Conservation (phyloP, 2,797 vertebrate genomes). For the Ptychobarbus kaznakovi region DNA sequence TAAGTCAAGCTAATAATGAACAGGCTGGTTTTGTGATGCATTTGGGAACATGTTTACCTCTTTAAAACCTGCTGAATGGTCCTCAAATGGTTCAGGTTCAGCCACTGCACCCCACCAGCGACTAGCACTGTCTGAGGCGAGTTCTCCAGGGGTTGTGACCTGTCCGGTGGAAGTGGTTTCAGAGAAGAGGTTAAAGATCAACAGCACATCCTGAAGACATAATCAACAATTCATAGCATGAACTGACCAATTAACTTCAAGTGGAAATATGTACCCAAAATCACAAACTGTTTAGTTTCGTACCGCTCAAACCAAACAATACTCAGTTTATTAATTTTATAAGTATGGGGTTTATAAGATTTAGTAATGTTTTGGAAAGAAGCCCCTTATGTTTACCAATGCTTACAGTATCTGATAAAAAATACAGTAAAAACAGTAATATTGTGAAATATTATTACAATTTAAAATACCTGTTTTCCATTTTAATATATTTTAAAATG, state of each 20-base stretch:
- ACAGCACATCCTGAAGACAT: not conserved
- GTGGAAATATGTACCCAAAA: not conserved
- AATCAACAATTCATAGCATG: not conserved
- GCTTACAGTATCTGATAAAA: not conserved
- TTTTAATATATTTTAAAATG: not conserved
- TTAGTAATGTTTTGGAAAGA: not conserved
- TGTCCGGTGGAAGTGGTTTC: slow-evolving; percentile 64
- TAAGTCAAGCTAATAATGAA: not conserved
- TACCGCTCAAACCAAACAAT: not conserved
- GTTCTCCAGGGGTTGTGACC: slow-evolving; percentile 89
- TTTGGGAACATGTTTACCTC: slow-evolving; percentile 75
- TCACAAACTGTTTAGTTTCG: not conserved
- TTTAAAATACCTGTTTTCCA: not conserved
- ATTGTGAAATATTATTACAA: not conserved
- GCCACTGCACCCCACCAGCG: slow-evolving; percentile 96
- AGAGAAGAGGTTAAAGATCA: slow-evolving; percentile 47
- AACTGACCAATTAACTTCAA: not conserved
- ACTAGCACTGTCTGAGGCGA: slow-evolving; percentile 87
- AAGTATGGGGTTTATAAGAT: not conserved
- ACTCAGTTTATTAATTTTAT: not conserved
- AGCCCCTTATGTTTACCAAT: not conserved
- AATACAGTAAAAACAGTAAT: not conserved
- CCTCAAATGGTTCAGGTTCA: slow-evolving; percentile 88
- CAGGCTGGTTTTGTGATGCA: slow-evolving; percentile 30
- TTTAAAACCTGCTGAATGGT: slow-evolving; percentile 87